Evolutionary conservation across 2,113 vertebrate genomes (phyloP), one percentile per base, ranked within the genome.

Genomic region (Pangasianodon gigas): DNA sequence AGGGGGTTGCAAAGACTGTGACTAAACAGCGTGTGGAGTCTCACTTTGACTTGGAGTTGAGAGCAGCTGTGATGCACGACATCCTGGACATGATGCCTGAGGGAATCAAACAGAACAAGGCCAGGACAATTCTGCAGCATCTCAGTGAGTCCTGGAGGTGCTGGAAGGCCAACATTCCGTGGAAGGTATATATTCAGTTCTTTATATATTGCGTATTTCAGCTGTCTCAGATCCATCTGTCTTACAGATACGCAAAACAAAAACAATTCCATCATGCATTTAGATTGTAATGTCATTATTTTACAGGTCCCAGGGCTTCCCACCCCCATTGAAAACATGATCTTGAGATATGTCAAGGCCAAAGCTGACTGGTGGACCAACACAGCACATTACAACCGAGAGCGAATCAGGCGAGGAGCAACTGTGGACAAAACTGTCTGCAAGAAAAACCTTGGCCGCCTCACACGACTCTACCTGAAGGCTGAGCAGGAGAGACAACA

Each of bases 321-420:
- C 60, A 99, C 99, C 29, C 99, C 99, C 52, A 99, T 99, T 87
- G 99, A 99, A 93, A 99, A 99, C 95, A 99, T 99, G 99, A 99
- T 99, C 94, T 94, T 99, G 94, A 97, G 99, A 44, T 99, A 99
- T 0, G 99, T 99, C 93, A 99, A 99, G 93, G 99, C 99, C 79
- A 99, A 99, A 94, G 99, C 99, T 58, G 99, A 99, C 94, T 99
- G 99, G 99, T 99, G 99, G 99, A 99, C 99, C 90, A 99, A 99
- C 89, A 99, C 98, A 0, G 99, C 99, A 29, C 99, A 99, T 94
- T 99, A 99, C 94, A 99, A 99, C 94, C 95, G 99, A 54, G 99
- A 99, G 93, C 96, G 99, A 88, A 99, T 99, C 94, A 97, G 99
- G n/a, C 97, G 99, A 0, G 99, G 99, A 24, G 99, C 99, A 92